Percentiles rank a stretch among this genome's conserved stretches.
phyloP scores from a whole-genome alignment of 2,797 vertebrate species.

The Danio aesculapii region DNA sequence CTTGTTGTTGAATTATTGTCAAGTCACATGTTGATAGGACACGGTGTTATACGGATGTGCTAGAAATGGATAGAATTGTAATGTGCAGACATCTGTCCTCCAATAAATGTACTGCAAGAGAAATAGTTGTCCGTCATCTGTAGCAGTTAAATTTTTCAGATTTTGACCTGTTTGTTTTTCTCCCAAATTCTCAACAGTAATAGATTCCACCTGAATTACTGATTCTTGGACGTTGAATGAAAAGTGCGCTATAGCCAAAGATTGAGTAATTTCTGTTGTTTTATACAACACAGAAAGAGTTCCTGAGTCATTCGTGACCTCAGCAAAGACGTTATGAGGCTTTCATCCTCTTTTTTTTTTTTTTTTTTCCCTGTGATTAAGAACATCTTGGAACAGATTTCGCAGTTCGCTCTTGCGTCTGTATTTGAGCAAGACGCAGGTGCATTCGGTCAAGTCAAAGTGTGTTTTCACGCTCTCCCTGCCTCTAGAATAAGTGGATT shows the following conservation, averaged over 20 bases:
- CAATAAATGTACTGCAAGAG: no score
- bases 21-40: no score
- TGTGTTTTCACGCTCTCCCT: conserved; percentile 44
- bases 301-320: not conserved
- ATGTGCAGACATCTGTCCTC: no score
- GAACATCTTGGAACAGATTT: conserved; percentile 8
- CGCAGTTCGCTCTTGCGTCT: not conserved
- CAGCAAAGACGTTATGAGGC: not conserved
- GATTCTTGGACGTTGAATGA: not conserved
- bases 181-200: not conserved
- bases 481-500: conserved; percentile 45
- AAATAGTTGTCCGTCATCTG: not conserved
- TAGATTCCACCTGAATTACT: not conserved
- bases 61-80: no score
- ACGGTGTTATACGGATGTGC: no score
- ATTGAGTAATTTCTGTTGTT: not conserved
- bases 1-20: no score
- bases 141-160: not conserved
- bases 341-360: not conserved
- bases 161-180: not conserved
- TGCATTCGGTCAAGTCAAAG: conserved; percentile 38
- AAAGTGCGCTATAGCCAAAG: not conserved
- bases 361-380: not conserved
- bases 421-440: not conserved
- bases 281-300: not conserved